Evolutionary conservation across 2,113 vertebrate genomes (phyloP), one percentile per base, ranked within the genome.

Genomic region (Otus sunia): DNA sequence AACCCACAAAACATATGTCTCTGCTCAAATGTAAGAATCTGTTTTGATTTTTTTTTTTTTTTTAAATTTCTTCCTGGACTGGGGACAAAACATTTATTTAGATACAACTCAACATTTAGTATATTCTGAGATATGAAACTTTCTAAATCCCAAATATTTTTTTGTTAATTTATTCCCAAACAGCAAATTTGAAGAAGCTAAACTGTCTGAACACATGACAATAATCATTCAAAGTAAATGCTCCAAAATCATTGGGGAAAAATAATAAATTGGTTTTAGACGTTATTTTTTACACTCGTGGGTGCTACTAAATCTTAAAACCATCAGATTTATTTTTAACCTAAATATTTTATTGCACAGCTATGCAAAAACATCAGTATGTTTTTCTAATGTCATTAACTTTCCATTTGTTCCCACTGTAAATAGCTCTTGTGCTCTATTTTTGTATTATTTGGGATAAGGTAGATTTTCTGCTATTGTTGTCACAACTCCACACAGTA

Each of bases 1-100:
- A 97, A 36, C 96, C 96, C 96, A 96, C 96, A 88, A 94, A 96
- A 96, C 96, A 96, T 96, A 96, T 96, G 96, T 92, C 96, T 94
- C 91, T 96, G 95, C 94, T 97, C 96, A 96, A 96, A 94, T 78
- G 93, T 19, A 96, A 86, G 89, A 96, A 90, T 74, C 86, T 95
- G 95, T 96, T 96, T 95, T 87, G 84, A 95, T 85, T 56, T 53
- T 62, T 41, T 41, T 22, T 27, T 77, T 87, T 71, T 73, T 64
- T 47, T 20, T 1, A 5, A 50, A 74, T 50, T 41, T 83, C 89
- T 95, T 91, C 77, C 95, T 95, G 90, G 93, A 87, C 73, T 32
- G 30, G 49, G 74, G 77, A 95, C 91, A 95, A 96, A 97, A 91
- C 87, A 84, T 74, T 88, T 91, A 39, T 93, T 88, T 34, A 85